A percentile compares a stretch with the other conserved stretches of the same genome.
Evolutionary conservation across 2,888 invertebrate genomes (phyloP).

Genomic region (Hymenopus coronatus): DNA sequence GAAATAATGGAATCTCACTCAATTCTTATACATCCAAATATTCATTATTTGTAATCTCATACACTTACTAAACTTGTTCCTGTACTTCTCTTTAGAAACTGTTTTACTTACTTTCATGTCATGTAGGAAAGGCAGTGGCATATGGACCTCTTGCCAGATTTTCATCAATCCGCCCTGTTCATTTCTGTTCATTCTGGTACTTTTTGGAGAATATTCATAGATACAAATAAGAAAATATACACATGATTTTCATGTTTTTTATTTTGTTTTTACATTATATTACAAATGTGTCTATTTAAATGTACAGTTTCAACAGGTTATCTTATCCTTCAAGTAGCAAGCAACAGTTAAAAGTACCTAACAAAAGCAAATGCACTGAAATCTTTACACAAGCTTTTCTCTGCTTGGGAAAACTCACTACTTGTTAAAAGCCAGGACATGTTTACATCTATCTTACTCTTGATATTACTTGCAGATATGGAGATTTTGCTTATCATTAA

Average conservation of each 20-base stretch:
- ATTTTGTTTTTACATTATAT: background rate
- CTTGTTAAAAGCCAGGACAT: background rate
- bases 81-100: too few relatives aligned
- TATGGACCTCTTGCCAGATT: too few relatives aligned
- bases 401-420: background rate
- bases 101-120: too few relatives aligned
- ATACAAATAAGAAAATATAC: background rate
- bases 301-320: background rate
- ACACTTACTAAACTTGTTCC: too few relatives aligned
- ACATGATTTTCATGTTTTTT: background rate
- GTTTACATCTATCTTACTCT: background rate
- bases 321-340: background rate
- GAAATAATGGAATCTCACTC: too few relatives aligned
- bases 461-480: background rate
- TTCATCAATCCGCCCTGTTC: too few relatives aligned
- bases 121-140: too few relatives aligned
- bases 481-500: slow-evolving; percentile 12
- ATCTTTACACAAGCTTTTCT: background rate
- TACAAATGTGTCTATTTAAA: background rate
- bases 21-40: too few relatives aligned
- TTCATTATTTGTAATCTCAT: too few relatives aligned
- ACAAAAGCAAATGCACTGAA: background rate
- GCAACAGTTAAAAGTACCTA: background rate
- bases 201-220: background rate
- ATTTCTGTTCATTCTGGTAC: too few relatives aligned